Evolutionary conservation across 2,797 vertebrate species (phyloP).

Genomic region (Nannoperca australis): DNA sequence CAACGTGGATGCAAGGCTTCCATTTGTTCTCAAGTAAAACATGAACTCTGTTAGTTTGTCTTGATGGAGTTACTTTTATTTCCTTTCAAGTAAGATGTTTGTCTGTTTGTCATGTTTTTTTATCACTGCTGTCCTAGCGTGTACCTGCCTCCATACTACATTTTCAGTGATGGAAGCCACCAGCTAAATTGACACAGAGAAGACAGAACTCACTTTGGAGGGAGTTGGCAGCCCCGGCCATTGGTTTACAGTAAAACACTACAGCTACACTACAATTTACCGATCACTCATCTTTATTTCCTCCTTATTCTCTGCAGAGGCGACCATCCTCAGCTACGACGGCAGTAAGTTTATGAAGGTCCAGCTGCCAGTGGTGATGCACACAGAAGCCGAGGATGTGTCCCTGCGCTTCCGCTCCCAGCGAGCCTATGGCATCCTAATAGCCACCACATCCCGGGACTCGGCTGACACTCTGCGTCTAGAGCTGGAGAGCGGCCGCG

Average conservation of each 20-base stretch:
- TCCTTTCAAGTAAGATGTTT: constrained; percentile 11
- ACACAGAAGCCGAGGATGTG: constrained; percentile 97
- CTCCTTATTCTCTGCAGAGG: constrained; percentile 84
- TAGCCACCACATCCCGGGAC: constrained; percentile 96
- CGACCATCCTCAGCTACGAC: constrained; percentile 96
- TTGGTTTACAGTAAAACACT: constrained; percentile 34
- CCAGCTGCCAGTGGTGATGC: constrained; percentile 96
- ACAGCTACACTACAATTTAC: constrained; percentile 23
- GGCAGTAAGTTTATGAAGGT: constrained; percentile 99
- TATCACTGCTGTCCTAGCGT: background rate
- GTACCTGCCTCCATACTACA: background rate
- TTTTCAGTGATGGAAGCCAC: constrained; percentile 27
- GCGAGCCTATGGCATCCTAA: constrained; percentile 94
- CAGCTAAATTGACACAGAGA: constrained; percentile 25
- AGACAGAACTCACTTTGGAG: constrained; percentile 26
- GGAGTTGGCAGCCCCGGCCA: constrained; percentile 32
- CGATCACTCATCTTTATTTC: constrained; percentile 31
- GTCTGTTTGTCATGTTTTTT: background rate
- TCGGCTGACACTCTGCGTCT: constrained; percentile 95
- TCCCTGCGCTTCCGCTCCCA: constrained; percentile 96
- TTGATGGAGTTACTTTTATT: constrained; percentile 5
- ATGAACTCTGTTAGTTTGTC: constrained; percentile 1
- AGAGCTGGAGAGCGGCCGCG: constrained; percentile 94
- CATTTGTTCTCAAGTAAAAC: constrained; percentile 6
- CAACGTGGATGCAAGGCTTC: constrained; percentile 15